Evolutionary conservation across 2,113 vertebrate genomes (phyloP), one percentile per base, ranked within the genome.

Genomic region (Prionailurus viverrinus): DNA sequence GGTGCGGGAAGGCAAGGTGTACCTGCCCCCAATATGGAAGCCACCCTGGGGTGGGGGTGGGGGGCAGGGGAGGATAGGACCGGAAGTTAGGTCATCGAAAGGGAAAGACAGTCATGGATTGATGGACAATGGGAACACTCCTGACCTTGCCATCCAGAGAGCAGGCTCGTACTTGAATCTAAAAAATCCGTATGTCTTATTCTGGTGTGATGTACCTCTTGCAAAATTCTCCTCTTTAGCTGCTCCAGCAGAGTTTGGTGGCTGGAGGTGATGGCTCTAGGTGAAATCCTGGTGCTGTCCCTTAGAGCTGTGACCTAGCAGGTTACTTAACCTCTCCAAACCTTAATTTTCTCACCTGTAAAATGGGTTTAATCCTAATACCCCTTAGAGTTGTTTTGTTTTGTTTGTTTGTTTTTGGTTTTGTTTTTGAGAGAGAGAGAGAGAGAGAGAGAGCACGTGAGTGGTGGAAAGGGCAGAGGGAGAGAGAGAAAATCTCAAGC

Each of bases 31-130:
- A 61, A 15, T 23, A 80, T 0, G 4, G 16, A 81, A 51, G 41
- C 41, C 27, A 53, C 27, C 53, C 39, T 1, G 0, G 51, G 3
- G 31, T 1, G 0, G 51, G 3, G 31, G 27, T 19, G 1, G n/a
- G 29, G 74, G 83, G 36, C 66, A 8, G 69, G 74, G 83, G 41
- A 78, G 69, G 69, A 63, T 23, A 36, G 55, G n/a, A 33, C 39
- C 27, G 2, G 36, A 29, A 90, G 41, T n/a, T 27, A 10, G 51
- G 76, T 39, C 48, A 3, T 7, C 0, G 6, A 85, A 39, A 39
- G 29, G 9, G 27, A 61, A 58, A 9, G 65, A 55, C 14, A 13
- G 3, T 18, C 15, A 48, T 10, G 29, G 66, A 15, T 1, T 39
- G 39, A 63, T 4, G 13, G 41, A 58, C 39, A 0, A 14, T 0